Conservation (phyloP, 1,140 invertebrate genomes). For the Drosophila leontia region DNA sequence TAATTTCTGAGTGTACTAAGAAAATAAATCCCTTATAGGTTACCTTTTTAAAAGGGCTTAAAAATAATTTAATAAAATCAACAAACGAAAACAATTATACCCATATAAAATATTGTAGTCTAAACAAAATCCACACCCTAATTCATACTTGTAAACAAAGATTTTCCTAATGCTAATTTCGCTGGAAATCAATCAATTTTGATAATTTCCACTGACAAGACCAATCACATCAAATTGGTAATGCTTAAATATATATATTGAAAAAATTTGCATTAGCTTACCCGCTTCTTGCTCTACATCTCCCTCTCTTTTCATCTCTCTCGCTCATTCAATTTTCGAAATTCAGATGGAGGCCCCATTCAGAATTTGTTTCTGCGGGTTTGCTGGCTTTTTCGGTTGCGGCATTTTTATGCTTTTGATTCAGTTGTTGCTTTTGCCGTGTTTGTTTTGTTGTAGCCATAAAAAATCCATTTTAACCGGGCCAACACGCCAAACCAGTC, state of each 20-base stretch:
- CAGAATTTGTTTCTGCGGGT: conserved; percentile 24
- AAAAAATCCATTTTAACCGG: conserved; percentile 49
- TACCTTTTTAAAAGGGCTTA: background rate
- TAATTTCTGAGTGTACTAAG: no score
- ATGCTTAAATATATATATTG: conserved; percentile 11
- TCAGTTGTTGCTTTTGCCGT: conserved; percentile 34
- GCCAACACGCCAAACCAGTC: conserved; percentile 54
- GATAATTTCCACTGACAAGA: background rate
- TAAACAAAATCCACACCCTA: background rate
- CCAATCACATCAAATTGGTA: conserved; percentile 2
- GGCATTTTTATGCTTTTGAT: conserved; percentile 42
- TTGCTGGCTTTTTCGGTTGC: conserved; percentile 24
- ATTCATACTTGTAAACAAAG: background rate
- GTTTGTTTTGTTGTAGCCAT: conserved; percentile 33
- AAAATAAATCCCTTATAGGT: background rate
- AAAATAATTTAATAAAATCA: no score
- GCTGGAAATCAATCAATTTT: conserved; percentile 1
- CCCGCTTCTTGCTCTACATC: conserved; percentile 7
- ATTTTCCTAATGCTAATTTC: background rate
- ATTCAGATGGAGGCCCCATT: conserved; percentile 25
- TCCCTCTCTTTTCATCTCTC: background rate
- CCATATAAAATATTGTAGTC: background rate
- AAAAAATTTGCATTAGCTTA: conserved; percentile 33
- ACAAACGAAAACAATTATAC: no score
- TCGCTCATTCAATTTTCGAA: conserved; percentile 20